Evolutionary conservation across 2,888 invertebrate genomes (phyloP).

Genomic region (Piscicola geometra): DNA sequence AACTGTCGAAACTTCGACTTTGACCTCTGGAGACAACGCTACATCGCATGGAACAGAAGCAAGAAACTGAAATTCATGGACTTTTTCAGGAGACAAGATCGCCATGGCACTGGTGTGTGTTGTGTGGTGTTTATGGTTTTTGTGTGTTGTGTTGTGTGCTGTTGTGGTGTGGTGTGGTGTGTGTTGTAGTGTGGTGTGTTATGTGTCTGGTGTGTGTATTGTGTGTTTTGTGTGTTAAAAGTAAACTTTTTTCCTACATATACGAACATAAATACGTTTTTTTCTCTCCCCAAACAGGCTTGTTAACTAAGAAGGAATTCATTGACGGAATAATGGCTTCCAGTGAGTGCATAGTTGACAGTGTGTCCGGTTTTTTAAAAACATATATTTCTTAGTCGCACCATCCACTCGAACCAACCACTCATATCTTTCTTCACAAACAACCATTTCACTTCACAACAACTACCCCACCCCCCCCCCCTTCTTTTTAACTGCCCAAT

Average conservation of each 20-base stretch:
- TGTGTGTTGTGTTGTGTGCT: not conserved
- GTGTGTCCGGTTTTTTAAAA: no score
- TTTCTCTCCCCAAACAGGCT: conserved; percentile 46
- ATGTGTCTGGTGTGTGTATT: not conserved
- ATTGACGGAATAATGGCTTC: conserved; percentile 54
- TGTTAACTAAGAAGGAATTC: conserved; percentile 53
- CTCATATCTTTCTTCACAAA: no score
- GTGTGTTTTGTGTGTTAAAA: no score
- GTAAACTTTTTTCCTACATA: no score
- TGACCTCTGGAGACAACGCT: conserved; percentile 53
- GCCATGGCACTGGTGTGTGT: conserved; percentile 32
- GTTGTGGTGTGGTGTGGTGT: not conserved
- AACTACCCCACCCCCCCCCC: no score
- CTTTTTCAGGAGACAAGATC: conserved; percentile 55
- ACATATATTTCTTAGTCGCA: no score
- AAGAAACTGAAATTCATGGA: conserved; percentile 56
- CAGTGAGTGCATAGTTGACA: conserved; percentile 46
- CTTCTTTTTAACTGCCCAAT: no score
- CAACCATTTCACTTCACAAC: no score
- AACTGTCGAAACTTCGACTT: conserved; percentile 56
- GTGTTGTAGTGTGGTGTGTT: not conserved
- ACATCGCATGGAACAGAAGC: conserved; percentile 54
- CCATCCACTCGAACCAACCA: no score
- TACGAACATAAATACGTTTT: no score
- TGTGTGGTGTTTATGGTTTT: not conserved